Evolutionary conservation across 1,140 invertebrate genomes (phyloP).

Genomic region (Mercenaria mercenaria): DNA sequence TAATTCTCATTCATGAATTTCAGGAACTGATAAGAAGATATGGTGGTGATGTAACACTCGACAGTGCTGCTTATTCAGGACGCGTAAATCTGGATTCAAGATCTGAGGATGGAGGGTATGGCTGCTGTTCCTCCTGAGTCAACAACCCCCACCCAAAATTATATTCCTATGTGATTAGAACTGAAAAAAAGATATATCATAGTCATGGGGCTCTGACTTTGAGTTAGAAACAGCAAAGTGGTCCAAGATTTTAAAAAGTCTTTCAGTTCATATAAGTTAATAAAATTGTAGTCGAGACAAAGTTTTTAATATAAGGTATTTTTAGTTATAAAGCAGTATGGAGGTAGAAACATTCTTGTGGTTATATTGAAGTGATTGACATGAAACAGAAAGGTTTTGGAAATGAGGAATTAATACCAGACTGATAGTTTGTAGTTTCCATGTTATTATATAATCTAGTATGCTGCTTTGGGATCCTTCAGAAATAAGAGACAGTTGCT

Average conservation of each 20-base stretch:
- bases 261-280: background rate
- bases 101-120: slow-evolving; percentile 66
- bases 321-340: background rate
- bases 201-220: background rate
- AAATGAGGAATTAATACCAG: too few relatives aligned
- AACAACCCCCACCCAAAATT: background rate
- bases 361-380: too few relatives aligned
- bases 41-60: slow-evolving; percentile 76
- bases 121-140: slow-evolving; percentile 58
- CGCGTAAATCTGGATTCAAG: slow-evolving; percentile 76
- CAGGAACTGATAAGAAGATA: slow-evolving; percentile 81
- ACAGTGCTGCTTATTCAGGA: slow-evolving; percentile 57
- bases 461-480: too few relatives aligned
- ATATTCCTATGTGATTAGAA: background rate
- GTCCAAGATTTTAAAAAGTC: background rate
- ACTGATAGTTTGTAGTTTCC: too few relatives aligned
- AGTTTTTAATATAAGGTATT: background rate
- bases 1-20: too few relatives aligned
- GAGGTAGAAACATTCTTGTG: background rate
- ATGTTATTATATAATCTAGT: too few relatives aligned
- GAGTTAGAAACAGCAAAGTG: background rate
- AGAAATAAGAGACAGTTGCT: too few relatives aligned
- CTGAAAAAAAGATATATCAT: background rate
- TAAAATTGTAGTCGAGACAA: background rate
- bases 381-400: too few relatives aligned